These are phyloP conservation scores for Megaceryle maxima DNA, from an alignment of 2,113 vertebrate genomes.

Conservation along the genomic window DNA sequence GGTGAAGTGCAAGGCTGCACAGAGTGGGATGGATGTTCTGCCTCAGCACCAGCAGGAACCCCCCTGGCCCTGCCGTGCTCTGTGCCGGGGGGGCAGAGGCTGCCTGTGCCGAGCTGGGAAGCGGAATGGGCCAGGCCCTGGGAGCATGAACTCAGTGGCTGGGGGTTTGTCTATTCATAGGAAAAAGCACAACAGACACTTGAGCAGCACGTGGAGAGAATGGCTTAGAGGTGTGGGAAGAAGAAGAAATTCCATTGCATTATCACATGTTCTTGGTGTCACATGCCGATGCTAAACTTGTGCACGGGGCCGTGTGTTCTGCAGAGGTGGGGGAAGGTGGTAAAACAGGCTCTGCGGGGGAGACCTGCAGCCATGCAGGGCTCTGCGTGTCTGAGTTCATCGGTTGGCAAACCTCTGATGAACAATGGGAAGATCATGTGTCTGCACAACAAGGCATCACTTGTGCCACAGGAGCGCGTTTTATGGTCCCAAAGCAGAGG, in stretches of 20 bases:
- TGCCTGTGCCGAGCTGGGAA: not conserved
- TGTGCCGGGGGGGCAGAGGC: not conserved
- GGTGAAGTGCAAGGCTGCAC: fast-evolving
- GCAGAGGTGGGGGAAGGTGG: not conserved
- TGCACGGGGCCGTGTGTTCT: not conserved
- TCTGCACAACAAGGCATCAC: not conserved
- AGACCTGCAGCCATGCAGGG: not conserved
- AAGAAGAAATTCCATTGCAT: not conserved
- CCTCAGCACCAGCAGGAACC: not conserved
- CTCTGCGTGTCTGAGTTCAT: not conserved
- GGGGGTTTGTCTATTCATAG: not conserved
- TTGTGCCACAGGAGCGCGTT: not conserved
- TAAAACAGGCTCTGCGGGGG: not conserved
- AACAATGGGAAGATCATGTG: not conserved
- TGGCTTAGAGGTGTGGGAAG: not conserved
- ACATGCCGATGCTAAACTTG: not conserved
- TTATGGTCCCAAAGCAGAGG: not conserved
- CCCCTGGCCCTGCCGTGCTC: not conserved
- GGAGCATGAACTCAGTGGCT: fast-evolving
- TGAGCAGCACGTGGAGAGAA: not conserved
- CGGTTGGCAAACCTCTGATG: not conserved
- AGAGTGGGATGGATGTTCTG: not conserved
- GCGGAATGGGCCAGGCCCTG: not conserved
- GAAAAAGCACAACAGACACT: fast-evolving
- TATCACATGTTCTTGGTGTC: not conserved